A percentile compares a stretch with the other conserved stretches of the same genome.
phyloP scores from a whole-genome alignment of 2,797 vertebrate species.

The Trachops cirrhosus region DNA sequence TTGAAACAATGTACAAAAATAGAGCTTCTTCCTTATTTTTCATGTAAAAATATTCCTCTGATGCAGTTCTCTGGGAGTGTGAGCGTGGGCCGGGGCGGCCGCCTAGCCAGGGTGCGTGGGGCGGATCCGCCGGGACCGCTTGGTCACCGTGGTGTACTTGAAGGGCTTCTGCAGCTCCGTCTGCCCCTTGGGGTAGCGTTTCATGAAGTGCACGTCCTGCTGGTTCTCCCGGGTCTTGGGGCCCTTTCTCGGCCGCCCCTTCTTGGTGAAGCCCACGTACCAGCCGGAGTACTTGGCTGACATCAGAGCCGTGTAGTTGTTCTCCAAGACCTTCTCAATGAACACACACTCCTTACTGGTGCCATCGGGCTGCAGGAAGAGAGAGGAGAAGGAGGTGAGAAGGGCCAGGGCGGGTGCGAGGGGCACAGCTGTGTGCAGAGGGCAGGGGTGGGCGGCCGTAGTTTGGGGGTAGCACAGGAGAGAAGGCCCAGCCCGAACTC shows the following conservation, averaged over 20 bases:
- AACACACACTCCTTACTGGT: conserved; percentile 91
- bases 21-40: conserved; percentile 89
- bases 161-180: conserved; percentile 88
- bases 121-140: conserved; percentile 88
- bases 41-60: conserved; percentile 91
- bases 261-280: conserved; percentile 93
- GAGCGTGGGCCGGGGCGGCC: background rate
- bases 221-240: conserved; percentile 91
- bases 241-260: conserved; percentile 88
- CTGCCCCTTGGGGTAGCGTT: conserved; percentile 89
- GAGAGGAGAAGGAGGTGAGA: background rate
- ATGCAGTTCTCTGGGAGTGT: conserved; percentile 79
- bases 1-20: conserved; percentile 89
- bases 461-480: background rate
- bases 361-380: conserved; percentile 82
- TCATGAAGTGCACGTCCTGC: conserved; percentile 93
- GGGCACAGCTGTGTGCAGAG: background rate
- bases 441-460: background rate
- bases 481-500: background rate
- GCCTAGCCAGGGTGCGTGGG: conserved; percentile 85
- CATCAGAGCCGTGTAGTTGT: conserved; percentile 92
- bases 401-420: fast-evolving
- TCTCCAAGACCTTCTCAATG: conserved; percentile 91
- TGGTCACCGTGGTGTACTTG: conserved; percentile 92
- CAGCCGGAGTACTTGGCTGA: conserved; percentile 89